Conservation (phyloP, 1,140 invertebrate species). For the Proctacanthus coquilletti region DNA sequence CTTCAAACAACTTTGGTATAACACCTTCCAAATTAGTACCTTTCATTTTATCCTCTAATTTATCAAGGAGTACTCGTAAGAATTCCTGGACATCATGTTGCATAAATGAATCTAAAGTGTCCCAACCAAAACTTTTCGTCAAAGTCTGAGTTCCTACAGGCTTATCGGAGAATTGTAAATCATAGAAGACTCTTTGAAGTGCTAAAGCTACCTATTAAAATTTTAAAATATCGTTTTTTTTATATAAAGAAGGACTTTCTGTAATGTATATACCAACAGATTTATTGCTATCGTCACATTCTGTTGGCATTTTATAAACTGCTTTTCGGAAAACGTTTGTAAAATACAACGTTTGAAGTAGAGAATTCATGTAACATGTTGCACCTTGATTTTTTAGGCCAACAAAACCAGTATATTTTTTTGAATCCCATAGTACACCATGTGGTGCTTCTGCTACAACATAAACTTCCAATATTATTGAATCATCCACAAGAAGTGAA, state of each 20-base stretch:
- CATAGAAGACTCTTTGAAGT: slow-evolving; percentile 95
- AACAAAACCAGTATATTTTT: slow-evolving; percentile 98
- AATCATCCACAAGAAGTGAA: slow-evolving; percentile 91
- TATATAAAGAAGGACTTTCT: too few species aligned
- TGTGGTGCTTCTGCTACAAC: slow-evolving; percentile 95
- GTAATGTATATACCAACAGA: too few species aligned
- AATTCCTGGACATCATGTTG: slow-evolving; percentile 98
- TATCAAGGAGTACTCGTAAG: slow-evolving; percentile 78
- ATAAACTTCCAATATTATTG: slow-evolving; percentile 88
- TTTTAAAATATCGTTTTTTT: not conserved
- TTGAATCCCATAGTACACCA: slow-evolving; percentile 96
- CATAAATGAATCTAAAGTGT: slow-evolving; percentile 99
- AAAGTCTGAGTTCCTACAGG: slow-evolving; percentile 98
- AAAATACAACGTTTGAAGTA: slow-evolving; percentile 96
- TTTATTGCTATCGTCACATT: slow-evolving; percentile 92
- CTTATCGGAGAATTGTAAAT: slow-evolving; percentile 95
- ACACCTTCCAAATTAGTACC: slow-evolving; percentile 87
- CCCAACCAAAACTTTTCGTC: slow-evolving; percentile 99
- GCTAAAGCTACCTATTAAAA: slow-evolving; percentile 52
- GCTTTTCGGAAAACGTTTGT: slow-evolving; percentile 84
- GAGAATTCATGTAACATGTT: slow-evolving; percentile 99
- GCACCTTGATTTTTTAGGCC: slow-evolving; percentile 99
- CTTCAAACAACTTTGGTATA: slow-evolving; percentile 94
- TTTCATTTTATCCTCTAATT: slow-evolving; percentile 99
- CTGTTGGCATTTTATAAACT: slow-evolving; percentile 98